A percentile compares a stretch with the other conserved stretches of the same genome.
These are phyloP conservation scores for Rhagonycha fulva DNA, from an alignment of 2,888 invertebrate species.

Conservation along the genomic window DNA sequence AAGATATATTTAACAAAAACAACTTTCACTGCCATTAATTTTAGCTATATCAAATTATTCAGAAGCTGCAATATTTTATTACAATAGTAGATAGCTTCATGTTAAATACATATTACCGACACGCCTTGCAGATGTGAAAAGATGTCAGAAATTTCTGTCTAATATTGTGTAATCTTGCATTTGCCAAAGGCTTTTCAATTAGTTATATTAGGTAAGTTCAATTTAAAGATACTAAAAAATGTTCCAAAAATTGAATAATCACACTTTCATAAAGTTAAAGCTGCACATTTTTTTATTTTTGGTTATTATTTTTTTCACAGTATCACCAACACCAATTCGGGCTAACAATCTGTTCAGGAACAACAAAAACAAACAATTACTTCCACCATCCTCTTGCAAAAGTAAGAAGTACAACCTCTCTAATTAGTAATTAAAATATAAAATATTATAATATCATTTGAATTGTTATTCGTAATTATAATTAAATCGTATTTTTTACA, in stretches of 20 bases:
- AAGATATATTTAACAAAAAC: constrained; percentile 28
- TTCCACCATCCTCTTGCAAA: not conserved
- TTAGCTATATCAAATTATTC: constrained; percentile 44
- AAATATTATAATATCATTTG: no score
- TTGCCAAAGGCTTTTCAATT: not conserved
- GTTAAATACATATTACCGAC: constrained; percentile 25
- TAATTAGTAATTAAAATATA: not conserved
- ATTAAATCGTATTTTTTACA: no score
- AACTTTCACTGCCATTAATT: constrained; percentile 45
- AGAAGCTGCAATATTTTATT: constrained; percentile 40
- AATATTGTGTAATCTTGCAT: not conserved
- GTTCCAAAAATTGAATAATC: not conserved
- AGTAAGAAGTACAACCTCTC: not conserved
- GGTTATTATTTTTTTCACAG: not conserved
- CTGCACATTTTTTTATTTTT: not conserved
- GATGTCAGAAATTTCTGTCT: not conserved
- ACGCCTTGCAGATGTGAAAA: constrained; percentile 25
- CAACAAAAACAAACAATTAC: not conserved
- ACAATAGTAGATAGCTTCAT: constrained; percentile 37
- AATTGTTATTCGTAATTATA: no score
- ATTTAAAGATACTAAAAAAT: not conserved
- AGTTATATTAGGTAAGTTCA: not conserved
- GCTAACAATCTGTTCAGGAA: not conserved
- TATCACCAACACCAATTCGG: not conserved
- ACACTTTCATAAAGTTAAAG: not conserved